Evolutionary conservation across 2,113 vertebrate genomes (phyloP).

Genomic region (Forbesichthys papilliferus): DNA sequence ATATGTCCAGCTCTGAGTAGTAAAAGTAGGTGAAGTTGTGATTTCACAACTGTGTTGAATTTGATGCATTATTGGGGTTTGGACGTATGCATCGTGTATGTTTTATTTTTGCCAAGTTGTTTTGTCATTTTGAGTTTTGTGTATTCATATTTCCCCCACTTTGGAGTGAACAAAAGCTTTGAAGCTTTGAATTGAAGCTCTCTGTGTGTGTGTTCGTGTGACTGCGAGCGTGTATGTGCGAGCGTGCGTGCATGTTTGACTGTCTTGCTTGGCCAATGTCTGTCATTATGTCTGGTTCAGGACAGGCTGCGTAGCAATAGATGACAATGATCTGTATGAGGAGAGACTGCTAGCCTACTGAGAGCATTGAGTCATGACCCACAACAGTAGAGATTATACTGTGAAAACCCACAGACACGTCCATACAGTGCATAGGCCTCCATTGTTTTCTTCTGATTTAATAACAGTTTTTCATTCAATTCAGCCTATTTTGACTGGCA

Average conservation of each 20-base stretch:
- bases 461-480: slow-evolving; percentile 9
- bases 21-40: background rate
- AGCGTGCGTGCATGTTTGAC: background rate
- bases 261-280: background rate
- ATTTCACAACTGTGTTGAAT: background rate
- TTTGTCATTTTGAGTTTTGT: background rate
- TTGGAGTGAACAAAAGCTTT: slow-evolving; percentile 1
- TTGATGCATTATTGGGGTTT: background rate
- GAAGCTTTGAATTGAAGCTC: background rate
- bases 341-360: slow-evolving; percentile 21
- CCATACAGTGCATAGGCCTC: background rate
- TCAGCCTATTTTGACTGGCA: background rate
- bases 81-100: background rate
- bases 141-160: slow-evolving; percentile 10
- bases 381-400: slow-evolving; percentile 11
- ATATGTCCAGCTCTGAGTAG: too few species aligned
- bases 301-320: slow-evolving; percentile 18
- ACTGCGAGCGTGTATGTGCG: too few species aligned
- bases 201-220: background rate
- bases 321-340: slow-evolving; percentile 27
- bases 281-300: slow-evolving; percentile 22
- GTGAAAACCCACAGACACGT: slow-evolving; percentile 5
- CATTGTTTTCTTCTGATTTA: slow-evolving; percentile 1
- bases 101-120: background rate
- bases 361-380: slow-evolving; percentile 27